Conservation (phyloP, 2,113 vertebrate species). For the Pelvicachromis taeniatus region DNA sequence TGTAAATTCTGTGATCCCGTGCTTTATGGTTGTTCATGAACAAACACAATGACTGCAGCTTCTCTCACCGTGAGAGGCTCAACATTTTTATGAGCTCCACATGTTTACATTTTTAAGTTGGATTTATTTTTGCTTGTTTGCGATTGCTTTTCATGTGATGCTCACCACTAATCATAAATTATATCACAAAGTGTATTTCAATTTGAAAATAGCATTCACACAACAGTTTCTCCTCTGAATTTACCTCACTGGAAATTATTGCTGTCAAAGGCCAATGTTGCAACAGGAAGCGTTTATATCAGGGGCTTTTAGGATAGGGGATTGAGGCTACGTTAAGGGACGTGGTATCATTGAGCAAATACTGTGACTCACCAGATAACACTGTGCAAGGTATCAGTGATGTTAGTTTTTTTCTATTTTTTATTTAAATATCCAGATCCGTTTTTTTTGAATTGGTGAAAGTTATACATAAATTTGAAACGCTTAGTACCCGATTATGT, state of each 20-base stretch:
- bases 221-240: neutral
- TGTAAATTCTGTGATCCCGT: conserved; percentile 11
- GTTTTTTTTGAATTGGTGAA: neutral
- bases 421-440: neutral
- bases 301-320: neutral
- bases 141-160: neutral
- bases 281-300: neutral
- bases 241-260: neutral
- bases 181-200: neutral
- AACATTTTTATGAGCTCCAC: neutral
- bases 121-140: neutral
- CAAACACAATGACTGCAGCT: neutral
- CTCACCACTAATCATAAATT: neutral
- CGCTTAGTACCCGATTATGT: neutral
- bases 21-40: neutral
- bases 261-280: neutral
- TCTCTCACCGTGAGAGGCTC: neutral
- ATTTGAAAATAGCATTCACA: neutral
- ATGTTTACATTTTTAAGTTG: neutral
- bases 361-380: neutral
- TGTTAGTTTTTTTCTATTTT: neutral
- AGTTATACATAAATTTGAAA: neutral
- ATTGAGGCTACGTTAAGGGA: neutral
- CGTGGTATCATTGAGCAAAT: neutral
- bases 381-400: neutral